A percentile compares a stretch with the other conserved stretches of the same genome.
phyloP scores from a whole-genome alignment of 2,888 invertebrate species.

The Amphipoea lucens region DNA sequence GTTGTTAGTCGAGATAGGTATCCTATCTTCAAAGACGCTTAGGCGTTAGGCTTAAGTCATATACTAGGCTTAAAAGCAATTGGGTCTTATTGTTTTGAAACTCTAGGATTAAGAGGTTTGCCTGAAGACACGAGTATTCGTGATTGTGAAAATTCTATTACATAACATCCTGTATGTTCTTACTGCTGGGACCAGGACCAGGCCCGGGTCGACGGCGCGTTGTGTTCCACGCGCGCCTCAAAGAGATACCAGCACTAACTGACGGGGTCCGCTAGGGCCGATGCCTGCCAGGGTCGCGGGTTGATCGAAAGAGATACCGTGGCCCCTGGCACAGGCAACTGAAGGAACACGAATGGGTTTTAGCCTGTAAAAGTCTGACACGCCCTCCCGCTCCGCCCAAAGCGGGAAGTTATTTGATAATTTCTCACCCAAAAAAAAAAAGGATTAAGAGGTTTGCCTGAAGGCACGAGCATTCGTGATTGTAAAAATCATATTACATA shows the following conservation, averaged over 20 bases:
- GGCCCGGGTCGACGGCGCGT: no score
- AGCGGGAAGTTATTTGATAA: no score
- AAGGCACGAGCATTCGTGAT: neutral
- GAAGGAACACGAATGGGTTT: no score
- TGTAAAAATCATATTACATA: neutral
- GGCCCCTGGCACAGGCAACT: no score
- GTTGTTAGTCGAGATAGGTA: conserved; percentile 1
- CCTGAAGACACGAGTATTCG: neutral
- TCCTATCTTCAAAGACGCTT: neutral
- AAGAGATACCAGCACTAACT: no score
- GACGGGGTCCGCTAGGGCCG: no score
- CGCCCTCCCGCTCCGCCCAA: no score
- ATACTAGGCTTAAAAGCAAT: conserved; percentile 23
- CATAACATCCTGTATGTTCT: neutral
- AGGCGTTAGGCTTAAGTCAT: conserved; percentile 10
- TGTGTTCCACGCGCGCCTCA: no score
- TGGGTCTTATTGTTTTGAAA: neutral
- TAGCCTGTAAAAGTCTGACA: no score
- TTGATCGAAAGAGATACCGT: no score
- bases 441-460: neutral
- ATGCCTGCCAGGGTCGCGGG: no score
- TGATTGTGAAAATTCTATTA: neutral
- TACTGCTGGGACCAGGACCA: neutral
- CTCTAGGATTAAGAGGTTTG: conserved; percentile 7
- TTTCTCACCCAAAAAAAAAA: no score